A percentile compares a stretch with the other conserved stretches of the same genome.
These are phyloP conservation scores for Idaea straminata DNA, from an alignment of 2,888 invertebrate genomes.

Conservation along the genomic window DNA sequence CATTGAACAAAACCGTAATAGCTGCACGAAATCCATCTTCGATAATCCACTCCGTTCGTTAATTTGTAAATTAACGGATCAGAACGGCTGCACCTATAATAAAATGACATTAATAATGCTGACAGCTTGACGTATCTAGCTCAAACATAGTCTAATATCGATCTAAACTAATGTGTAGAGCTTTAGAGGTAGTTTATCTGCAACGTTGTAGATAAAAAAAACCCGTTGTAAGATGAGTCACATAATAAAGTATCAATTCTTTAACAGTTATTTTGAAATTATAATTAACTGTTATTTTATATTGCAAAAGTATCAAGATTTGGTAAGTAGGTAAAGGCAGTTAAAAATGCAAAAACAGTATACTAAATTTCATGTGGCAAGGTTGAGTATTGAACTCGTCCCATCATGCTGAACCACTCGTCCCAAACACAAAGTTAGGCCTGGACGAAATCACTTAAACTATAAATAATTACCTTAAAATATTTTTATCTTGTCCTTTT, in stretches of 20 bases:
- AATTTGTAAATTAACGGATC: conserved; percentile 4
- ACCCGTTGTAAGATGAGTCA: background rate
- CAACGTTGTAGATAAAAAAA: background rate
- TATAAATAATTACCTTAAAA: too few relatives aligned
- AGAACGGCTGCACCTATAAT: background rate
- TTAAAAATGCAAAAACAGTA: too few relatives aligned
- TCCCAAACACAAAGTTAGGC: too few relatives aligned
- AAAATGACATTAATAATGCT: background rate
- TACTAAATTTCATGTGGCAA: too few relatives aligned
- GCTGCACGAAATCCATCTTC: background rate
- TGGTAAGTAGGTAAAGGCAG: too few relatives aligned
- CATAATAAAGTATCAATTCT: background rate
- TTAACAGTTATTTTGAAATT: background rate
- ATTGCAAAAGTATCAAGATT: background rate
- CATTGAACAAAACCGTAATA: background rate
- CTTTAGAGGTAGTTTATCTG: background rate
- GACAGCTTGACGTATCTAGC: background rate
- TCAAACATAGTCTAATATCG: background rate
- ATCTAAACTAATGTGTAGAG: background rate
- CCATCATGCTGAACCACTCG: too few relatives aligned
- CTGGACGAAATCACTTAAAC: too few relatives aligned
- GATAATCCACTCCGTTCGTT: background rate
- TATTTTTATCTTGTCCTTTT: too few relatives aligned
- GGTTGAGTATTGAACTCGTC: too few relatives aligned
- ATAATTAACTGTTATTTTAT: background rate